Percentiles rank a stretch among this genome's conserved stretches.
phyloP scores from a whole-genome alignment of 2,888 invertebrate genomes.

The Pollenia amentaria region DNA sequence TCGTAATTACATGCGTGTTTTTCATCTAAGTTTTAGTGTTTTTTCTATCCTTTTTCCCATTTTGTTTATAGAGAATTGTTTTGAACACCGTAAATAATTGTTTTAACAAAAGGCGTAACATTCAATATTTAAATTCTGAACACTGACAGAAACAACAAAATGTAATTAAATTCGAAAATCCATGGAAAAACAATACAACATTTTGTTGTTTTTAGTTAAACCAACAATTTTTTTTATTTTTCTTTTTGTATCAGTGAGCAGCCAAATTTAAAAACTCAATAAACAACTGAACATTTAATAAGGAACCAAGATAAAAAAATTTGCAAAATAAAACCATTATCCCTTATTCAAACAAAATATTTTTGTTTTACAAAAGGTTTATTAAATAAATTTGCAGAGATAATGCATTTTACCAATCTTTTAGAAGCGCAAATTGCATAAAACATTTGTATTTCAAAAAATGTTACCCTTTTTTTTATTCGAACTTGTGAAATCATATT shows the following conservation, averaged over 20 bases:
- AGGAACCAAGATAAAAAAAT: background rate
- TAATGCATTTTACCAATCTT: too few species aligned
- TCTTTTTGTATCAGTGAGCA: background rate
- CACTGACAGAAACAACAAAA: conserved; percentile 12
- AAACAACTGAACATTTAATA: background rate
- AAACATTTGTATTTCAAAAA: too few species aligned
- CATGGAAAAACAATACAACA: background rate
- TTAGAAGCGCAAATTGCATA: too few species aligned
- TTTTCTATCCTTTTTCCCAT: background rate
- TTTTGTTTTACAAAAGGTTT: too few species aligned
- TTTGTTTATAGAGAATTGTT: conserved; percentile 43
- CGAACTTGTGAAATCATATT: too few species aligned
- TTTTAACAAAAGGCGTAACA: conserved; percentile 61
- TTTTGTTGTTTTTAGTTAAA: conserved; percentile 39
- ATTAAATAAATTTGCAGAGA: too few species aligned
- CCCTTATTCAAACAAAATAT: too few species aligned
- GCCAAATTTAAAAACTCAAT: too few species aligned
- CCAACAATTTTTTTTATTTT: background rate
- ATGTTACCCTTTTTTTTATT: too few species aligned
- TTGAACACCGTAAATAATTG: conserved; percentile 54
- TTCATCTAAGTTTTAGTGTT: conserved; percentile 20
- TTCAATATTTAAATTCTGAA: conserved; percentile 21
- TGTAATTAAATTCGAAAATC: conserved; percentile 53
- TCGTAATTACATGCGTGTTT: conserved; percentile 62
- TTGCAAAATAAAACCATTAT: too few species aligned